Conservation (phyloP, 2,888 invertebrate species). For the Euproctis similis region DNA sequence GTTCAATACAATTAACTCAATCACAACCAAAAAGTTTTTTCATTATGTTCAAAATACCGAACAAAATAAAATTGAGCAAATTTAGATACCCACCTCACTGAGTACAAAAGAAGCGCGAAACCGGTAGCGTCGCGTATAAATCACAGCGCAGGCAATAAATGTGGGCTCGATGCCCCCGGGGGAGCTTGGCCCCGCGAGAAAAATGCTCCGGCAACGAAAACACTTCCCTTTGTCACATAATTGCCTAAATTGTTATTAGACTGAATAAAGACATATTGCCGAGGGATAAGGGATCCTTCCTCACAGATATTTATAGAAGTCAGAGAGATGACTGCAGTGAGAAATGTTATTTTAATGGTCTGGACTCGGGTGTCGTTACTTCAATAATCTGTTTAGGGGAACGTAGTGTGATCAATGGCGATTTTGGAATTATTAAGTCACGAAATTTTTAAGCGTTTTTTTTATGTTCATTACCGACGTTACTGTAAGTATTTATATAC, state of each 20-base stretch:
- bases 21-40: no score
- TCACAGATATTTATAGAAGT: slow-evolving; percentile 48
- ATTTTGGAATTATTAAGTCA: slow-evolving; percentile 9
- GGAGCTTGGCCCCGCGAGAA: slow-evolving; percentile 40
- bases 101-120: slow-evolving; percentile 32
- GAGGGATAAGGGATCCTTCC: slow-evolving; percentile 29
- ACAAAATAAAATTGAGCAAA: no score
- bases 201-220: slow-evolving; percentile 58
- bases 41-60: no score
- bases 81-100: no score
- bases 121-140: slow-evolving; percentile 60
- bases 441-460: slow-evolving; percentile 12
- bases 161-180: slow-evolving; percentile 49
- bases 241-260: slow-evolving; percentile 75
- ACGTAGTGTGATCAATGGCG: slow-evolving; percentile 24
- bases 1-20: no score
- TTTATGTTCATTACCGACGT: no score
- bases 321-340: slow-evolving; percentile 36
- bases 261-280: slow-evolving; percentile 73
- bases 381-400: slow-evolving; percentile 28
- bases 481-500: no score
- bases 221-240: slow-evolving; percentile 73
- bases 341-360: slow-evolving; percentile 68
- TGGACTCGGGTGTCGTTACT: slow-evolving; percentile 39
- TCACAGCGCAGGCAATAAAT: slow-evolving; percentile 69